Percentiles rank a stretch among this genome's conserved stretches.
Evolutionary conservation across 2,888 invertebrate species (phyloP).

Genomic region (Drosophila nr. perissopoda): DNA sequence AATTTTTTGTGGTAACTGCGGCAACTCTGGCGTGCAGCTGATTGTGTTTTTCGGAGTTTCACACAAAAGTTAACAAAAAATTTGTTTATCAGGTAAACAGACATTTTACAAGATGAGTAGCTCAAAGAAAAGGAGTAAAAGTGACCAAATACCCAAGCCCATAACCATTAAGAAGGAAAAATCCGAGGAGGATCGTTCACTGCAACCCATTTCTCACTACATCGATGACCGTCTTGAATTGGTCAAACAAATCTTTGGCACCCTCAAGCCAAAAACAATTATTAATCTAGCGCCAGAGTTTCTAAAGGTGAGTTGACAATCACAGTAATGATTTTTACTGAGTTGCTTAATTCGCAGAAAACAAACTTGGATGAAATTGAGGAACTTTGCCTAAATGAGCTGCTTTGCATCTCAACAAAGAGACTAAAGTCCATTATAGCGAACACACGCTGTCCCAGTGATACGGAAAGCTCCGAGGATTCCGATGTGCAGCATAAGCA

Average conservation of each 20-base stretch:
- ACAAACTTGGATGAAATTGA: conserved; percentile 86
- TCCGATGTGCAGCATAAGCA: conserved; percentile 83
- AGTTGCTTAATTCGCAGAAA: conserved; percentile 58
- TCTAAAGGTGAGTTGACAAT: conserved; percentile 74
- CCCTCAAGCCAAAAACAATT: conserved; percentile 87
- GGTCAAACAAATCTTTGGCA: conserved; percentile 87
- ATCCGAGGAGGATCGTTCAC: conserved; percentile 85
- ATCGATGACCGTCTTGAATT: conserved; percentile 87
- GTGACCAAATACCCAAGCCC: conserved; percentile 81
- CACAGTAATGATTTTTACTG: neutral
- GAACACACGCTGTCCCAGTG: conserved; percentile 83
- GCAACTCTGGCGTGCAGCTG: conserved; percentile 51
- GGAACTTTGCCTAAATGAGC: conserved; percentile 87
- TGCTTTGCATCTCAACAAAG: conserved; percentile 88
- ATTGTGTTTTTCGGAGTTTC: conserved; percentile 33
- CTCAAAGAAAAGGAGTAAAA: conserved; percentile 72
- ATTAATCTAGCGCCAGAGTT: conserved; percentile 87
- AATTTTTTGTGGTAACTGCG: neutral
- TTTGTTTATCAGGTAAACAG: neutral
- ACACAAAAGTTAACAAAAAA: conserved; percentile 11
- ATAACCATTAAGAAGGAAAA: conserved; percentile 83
- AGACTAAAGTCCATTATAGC: conserved; percentile 86
- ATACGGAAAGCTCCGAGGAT: conserved; percentile 84
- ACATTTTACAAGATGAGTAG: conserved; percentile 67
- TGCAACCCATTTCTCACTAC: conserved; percentile 86